Evolutionary conservation across 2,888 invertebrate genomes (phyloP).

Genomic region (Carterocephalus palaemon): DNA sequence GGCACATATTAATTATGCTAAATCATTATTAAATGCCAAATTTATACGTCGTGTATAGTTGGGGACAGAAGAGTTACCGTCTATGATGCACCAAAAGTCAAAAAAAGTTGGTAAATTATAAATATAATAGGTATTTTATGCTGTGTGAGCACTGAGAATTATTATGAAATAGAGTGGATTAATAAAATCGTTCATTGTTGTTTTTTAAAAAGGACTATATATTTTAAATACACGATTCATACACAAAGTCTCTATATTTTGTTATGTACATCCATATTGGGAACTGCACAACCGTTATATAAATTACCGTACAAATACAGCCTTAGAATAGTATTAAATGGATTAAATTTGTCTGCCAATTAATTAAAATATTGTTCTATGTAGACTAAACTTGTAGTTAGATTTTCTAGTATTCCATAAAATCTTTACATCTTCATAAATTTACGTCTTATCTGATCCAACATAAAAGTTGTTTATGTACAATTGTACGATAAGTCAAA

Average conservation of each 20-base stretch:
- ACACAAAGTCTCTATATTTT: no score
- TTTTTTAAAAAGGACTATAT: no score
- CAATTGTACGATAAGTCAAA: no score
- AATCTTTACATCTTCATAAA: no score
- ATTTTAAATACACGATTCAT: no score
- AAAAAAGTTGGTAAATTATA: neutral
- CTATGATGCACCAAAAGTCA: no score
- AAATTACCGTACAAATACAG: slow-evolving; percentile 14
- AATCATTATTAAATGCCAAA: neutral
- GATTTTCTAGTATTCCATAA: no score
- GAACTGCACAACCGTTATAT: neutral
- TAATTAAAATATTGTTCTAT: neutral
- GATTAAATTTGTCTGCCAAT: slow-evolving; percentile 5
- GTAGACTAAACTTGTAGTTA: slow-evolving; percentile 13
- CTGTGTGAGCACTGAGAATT: neutral
- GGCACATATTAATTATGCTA: slow-evolving; percentile 3
- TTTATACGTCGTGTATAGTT: no score
- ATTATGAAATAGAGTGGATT: neutral
- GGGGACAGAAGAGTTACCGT: no score
- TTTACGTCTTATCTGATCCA: no score
- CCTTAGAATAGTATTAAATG: slow-evolving; percentile 2
- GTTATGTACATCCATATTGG: neutral
- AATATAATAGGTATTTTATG: slow-evolving; percentile 2
- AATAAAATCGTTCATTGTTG: no score
- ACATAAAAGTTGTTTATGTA: no score